Conservation (phyloP, 1,140 invertebrate species). For the Drosophila nigromelanica region DNA sequence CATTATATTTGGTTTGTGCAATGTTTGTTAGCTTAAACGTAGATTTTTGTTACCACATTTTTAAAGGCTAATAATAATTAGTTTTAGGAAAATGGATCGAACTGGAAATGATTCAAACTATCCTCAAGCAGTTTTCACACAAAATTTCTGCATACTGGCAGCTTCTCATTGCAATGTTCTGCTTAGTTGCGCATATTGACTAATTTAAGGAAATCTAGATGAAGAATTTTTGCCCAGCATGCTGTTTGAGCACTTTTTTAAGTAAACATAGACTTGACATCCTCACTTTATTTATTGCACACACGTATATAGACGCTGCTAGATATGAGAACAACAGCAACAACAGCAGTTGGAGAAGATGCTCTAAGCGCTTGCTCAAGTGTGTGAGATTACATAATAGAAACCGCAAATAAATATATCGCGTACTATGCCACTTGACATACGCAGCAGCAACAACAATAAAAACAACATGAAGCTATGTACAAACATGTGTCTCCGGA, state of each 20-base stretch:
- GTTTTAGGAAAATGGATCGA: too few species aligned
- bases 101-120: too few species aligned
- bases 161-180: slow-evolving; percentile 3
- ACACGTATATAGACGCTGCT: slow-evolving; percentile 17
- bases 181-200: slow-evolving; percentile 9
- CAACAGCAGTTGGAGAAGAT: slow-evolving; percentile 13
- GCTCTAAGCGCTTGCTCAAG: slow-evolving; percentile 47
- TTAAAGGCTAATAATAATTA: too few species aligned
- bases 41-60: too few species aligned
- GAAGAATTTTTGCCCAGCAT: neutral
- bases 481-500: slow-evolving; percentile 59
- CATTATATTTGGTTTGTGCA: too few species aligned
- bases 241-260: slow-evolving; percentile 20
- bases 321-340: slow-evolving; percentile 6
- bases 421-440: slow-evolving; percentile 41
- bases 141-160: neutral
- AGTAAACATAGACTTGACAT: slow-evolving; percentile 47
- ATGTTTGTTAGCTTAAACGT: too few species aligned
- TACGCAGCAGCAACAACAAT: slow-evolving; percentile 26
- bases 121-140: too few species aligned
- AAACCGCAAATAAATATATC: slow-evolving; percentile 71
- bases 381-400: slow-evolving; percentile 64
- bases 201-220: slow-evolving; percentile 29
- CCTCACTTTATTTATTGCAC: slow-evolving; percentile 60
- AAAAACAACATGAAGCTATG: slow-evolving; percentile 21